Percentiles rank a stretch among this genome's conserved stretches.
Conservation (phyloP, 2,797 vertebrate species). For the Bradypodion pumilum region DNA sequence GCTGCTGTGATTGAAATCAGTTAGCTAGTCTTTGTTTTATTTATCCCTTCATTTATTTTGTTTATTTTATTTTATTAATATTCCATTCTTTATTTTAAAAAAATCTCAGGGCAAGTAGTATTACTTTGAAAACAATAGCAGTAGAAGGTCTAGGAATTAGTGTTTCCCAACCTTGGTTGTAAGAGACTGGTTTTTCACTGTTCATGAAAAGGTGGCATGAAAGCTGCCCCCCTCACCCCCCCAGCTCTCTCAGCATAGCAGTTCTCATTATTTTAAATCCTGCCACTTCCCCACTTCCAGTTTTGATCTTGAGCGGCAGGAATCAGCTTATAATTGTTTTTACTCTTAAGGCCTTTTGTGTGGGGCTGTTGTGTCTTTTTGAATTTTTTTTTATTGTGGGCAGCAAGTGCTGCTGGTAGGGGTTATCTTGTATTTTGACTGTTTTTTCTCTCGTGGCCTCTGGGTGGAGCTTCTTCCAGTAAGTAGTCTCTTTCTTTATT, state of each 20-base stretch:
- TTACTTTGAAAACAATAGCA: not conserved
- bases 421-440: no score
- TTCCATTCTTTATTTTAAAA: not conserved
- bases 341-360: no score
- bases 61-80: not conserved
- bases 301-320: not conserved
- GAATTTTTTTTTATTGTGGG: no score
- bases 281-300: not conserved
- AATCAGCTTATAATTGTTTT: not conserved
- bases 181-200: not conserved
- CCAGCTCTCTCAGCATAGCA: not conserved
- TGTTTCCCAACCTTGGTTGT: no score
- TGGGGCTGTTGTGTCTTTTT: no score
- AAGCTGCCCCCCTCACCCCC: no score
- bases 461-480: no score
- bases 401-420: no score
- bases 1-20: not conserved
- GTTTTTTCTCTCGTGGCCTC: no score
- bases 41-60: no score
- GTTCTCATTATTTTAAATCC: not conserved
- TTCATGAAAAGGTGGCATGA: not conserved
- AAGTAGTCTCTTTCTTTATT: no score
- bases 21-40: not conserved
- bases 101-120: not conserved
- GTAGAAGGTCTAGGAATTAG: not conserved